Evolutionary conservation across 2,888 invertebrate genomes (phyloP).

Genomic region (Griposia aprilina): DNA sequence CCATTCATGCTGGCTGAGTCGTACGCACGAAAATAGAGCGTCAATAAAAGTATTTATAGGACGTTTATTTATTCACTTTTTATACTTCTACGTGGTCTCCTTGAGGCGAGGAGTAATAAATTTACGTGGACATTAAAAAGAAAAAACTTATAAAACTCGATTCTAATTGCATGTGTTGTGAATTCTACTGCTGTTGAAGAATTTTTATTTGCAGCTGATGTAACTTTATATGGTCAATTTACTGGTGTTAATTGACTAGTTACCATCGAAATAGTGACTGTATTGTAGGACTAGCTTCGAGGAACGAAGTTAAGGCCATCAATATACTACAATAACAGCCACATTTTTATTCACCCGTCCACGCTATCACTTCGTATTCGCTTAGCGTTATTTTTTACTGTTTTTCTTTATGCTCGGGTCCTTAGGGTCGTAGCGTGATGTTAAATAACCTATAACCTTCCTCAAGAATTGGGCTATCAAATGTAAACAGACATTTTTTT

Average conservation of each 20-base stretch:
- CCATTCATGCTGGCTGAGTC: constrained; percentile 32
- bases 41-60: constrained; percentile 19
- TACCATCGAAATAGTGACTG: constrained; percentile 3
- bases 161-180: constrained; percentile 27
- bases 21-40: constrained; percentile 41
- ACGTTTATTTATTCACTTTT: constrained; percentile 35
- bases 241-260: constrained; percentile 35
- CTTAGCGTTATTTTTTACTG: no score
- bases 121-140: constrained; percentile 33
- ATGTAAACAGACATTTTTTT: no score
- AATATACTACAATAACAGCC: no score
- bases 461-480: no score
- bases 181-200: constrained; percentile 19
- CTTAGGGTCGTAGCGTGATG: no score
- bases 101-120: constrained; percentile 38
- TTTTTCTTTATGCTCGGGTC: no score
- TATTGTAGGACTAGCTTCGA: neutral
- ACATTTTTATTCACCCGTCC: no score
- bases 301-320: no score
- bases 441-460: no score
- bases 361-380: no score
- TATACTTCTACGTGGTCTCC: constrained; percentile 33
- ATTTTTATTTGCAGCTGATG: constrained; percentile 25
- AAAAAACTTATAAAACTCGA: constrained; percentile 34
- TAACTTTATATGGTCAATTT: constrained; percentile 8